Evolutionary conservation across 2,888 invertebrate species (phyloP), one percentile per base, ranked within the genome.

Genomic region (Gasteruption jaculator): DNA sequence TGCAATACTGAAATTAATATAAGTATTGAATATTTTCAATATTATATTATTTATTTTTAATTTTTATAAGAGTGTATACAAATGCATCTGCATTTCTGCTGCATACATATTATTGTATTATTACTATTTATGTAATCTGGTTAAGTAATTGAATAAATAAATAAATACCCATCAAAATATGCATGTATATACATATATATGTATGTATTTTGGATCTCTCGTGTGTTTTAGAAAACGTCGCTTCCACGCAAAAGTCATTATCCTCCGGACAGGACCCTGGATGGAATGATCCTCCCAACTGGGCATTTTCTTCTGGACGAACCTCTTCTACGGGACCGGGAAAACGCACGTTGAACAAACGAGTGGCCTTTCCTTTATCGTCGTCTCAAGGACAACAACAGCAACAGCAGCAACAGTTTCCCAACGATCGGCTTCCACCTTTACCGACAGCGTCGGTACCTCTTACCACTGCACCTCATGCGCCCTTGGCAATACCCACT

Each of bases 251-350:
- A 49, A 61, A 63, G 25, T 49, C 49, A 10, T 50, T 70, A 20
- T 53, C 57, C 15, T 51, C 67, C 2, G 44, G 41, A 15, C 65
- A 70, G 29, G 63, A 69, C 48, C 50, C 68, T 10, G 70, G 70
- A 4, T 70, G 70, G 70, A 70, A 70, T 20, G 70, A 70, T 53
- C 69, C 70, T 7, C 70, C 70, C 16, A 63, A 63, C 40, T 65
- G 65, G 65, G 65, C 61, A 10, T 56, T 55, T 16, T 15, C 40
- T 10, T 41, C 53, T 2, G 48, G 38, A 48, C 24, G 46, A 12
- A 18, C 48, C 16, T 21, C 41, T 1, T 40, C 34, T 8, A 48
- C 39, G 5, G 55, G 57, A 11, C 54, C 65, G n/a, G 55, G 56
- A n/a, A 69, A 63, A 45, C 57, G 63, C 41, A 21, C 63, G 10